Evolutionary conservation across 1,140 invertebrate species (phyloP), one percentile per base, ranked within the genome.

Genomic region (Stenopsyche tienmushanensis): DNA sequence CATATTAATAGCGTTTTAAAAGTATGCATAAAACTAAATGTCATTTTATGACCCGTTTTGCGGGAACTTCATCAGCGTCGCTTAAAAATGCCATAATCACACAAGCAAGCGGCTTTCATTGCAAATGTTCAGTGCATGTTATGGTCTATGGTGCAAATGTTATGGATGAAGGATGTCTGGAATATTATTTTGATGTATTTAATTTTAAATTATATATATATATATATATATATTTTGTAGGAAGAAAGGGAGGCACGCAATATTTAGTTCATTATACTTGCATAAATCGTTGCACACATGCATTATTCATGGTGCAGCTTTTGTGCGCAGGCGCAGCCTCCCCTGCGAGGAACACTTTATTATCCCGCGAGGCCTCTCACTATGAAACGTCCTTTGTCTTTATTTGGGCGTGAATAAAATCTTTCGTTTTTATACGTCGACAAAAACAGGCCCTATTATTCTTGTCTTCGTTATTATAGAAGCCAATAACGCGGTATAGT

Each of bases 401-500:
- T 65, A 65, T 65, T 65, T 65, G 64, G 57, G 64, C 54, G 54
- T 50, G 54, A 59, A 65, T 60, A 65, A 59, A 52, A 65, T 65
- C 26, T 59, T 25, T 21, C 54, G 26, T 65, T 60, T 65, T 65
- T 65, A 29, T 50, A 25, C 45, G 34, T 9, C 39, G 44, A 17
- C 29, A 62, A 65, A 58, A 50, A 13, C 34, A 17, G 3, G 39
- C 5, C 62, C 62, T 47, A 62, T 62, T 62, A 62, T 62, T 62
- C 42, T 59, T 44, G 54, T 15, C 8, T 5, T 18, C 20, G 41
- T 59, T 15, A 63, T 63, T 54, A 41, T 63, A 29, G 21, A 44
- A 23, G 34, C 34, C 34, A 59, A 59, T 59, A 20, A 18, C 20
- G 8, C 20, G 55, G 21, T 39, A 24, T 39, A 64, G 50, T 25